Base-by-base conservation (phyloP, 64 coral and sea anemone species). In the Platygyra sinensis region DNA sequence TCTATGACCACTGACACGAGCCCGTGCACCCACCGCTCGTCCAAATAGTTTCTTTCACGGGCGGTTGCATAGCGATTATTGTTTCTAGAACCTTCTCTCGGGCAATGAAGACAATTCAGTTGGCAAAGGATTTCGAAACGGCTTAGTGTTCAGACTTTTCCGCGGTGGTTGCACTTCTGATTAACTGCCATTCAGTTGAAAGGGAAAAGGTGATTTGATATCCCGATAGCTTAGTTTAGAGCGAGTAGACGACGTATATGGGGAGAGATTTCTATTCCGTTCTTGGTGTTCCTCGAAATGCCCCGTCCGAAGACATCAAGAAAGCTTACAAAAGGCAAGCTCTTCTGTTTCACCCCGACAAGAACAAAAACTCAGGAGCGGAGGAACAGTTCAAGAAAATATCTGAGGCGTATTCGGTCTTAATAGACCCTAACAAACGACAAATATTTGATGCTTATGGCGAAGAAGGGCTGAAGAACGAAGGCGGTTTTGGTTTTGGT, bases 371-470 rank as follows among this genome's bases (percentile, higher is more conserved):
- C 78, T 50, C 84, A 73, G 95, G 60, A 50, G 89, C 95, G 30
- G 92, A 90, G 52, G 95, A 98, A 78, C 81, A 89, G 51, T 98
- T 98, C 29, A 98, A 98, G 88, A 89, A 88, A 81, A 91, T 98
- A 60, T 87, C 87, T 52, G 81, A 90, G 78, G 95, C 95, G 24
- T 94, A 98, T 61, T 71, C 82, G n/a, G 89, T 98, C 30, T 88
- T 98, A 83, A 91, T 52, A 42, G 89, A 98, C 38, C 78, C 95
- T 18, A 51, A 49, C 36, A 83, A 94, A 74, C 75, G 95, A 60
- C 50, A 33, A 61, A 80, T 86, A 77, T 98, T 91, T 72, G 92
- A 98, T 77, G 79, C 59, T 25, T 86, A 86, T 72, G 87, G 87
- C 11, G 91, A 90, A 25, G 84, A 80, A 80, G 91, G 91, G 4